phyloP scores from a whole-genome alignment of 2,797 vertebrate species.

The Argyrosomus regius region DNA sequence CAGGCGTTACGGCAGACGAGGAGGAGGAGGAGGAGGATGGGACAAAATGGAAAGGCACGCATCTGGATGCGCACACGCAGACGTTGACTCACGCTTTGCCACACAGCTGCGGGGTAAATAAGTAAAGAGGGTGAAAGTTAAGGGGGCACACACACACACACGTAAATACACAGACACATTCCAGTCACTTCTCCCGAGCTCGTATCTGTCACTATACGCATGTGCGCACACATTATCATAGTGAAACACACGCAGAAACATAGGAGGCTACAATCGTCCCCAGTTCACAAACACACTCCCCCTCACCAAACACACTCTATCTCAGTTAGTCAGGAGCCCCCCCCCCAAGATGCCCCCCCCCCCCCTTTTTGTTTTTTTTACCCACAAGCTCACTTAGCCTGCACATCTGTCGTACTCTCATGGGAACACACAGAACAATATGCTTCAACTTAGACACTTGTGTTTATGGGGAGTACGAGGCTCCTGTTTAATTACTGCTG shows the following conservation, averaged over 20 bases:
- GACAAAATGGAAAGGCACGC: slow-evolving; percentile 44
- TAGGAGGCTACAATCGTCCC: slow-evolving; percentile 7
- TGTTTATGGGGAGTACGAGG: slow-evolving; percentile 44
- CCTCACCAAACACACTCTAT: slow-evolving; percentile 19
- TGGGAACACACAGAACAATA: slow-evolving; percentile 62
- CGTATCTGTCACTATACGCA: slow-evolving; percentile 40
- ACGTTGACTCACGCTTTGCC: slow-evolving; percentile 28
- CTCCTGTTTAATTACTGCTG: slow-evolving; percentile 65
- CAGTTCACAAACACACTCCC: slow-evolving; percentile 12
- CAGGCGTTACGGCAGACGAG: slow-evolving; percentile 34
- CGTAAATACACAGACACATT: slow-evolving; percentile 5
- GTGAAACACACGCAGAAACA: slow-evolving; percentile 34
- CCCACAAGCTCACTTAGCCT: slow-evolving; percentile 55
- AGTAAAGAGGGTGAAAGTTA: slow-evolving; percentile 34
- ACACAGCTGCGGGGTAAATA: slow-evolving; percentile 38
- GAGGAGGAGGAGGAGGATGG: slow-evolving; percentile 46
- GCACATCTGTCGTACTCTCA: slow-evolving; percentile 74
- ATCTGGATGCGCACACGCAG: slow-evolving; percentile 52
- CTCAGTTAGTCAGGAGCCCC: slow-evolving; percentile 48
- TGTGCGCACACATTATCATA: slow-evolving; percentile 49
- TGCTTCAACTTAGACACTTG: slow-evolving; percentile 63
- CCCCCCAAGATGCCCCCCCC: slow-evolving; percentile 32
- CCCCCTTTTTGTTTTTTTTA: slow-evolving; percentile 23
- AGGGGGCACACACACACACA: background rate
- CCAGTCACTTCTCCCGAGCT: slow-evolving; percentile 29